Percentiles rank a stretch among this genome's conserved stretches.
These are phyloP conservation scores for Xenops minutus DNA, from an alignment of 2,797 vertebrate genomes.

Conservation along the genomic window DNA sequence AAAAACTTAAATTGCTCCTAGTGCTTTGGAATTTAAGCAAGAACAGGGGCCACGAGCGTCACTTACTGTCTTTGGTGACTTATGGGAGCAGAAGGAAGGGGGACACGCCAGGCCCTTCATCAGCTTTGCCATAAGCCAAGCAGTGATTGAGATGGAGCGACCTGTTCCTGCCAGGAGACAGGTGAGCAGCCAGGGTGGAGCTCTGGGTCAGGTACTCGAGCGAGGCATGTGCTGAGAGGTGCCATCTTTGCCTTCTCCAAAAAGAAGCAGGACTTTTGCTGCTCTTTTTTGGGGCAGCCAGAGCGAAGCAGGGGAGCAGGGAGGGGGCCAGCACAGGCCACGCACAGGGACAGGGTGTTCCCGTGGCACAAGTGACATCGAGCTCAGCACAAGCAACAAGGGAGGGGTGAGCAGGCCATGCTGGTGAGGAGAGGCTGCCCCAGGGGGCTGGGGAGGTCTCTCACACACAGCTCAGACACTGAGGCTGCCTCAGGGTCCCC, in stretches of 20 bases:
- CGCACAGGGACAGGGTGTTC: not conserved
- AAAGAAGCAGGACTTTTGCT: not conserved
- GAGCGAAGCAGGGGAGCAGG: not conserved
- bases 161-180: not conserved
- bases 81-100: conserved; percentile 10
- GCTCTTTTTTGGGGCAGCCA: not conserved
- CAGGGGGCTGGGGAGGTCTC: not conserved
- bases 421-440: not conserved
- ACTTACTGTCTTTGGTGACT: conserved; percentile 72
- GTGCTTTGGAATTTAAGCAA: conserved; percentile 78
- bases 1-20: conserved; percentile 79
- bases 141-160: not conserved
- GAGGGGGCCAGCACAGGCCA: not conserved
- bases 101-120: not conserved
- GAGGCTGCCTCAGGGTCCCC: not conserved
- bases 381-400: not conserved
- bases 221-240: not conserved
- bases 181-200: not conserved
- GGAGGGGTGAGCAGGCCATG: not conserved
- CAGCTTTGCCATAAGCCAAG: not conserved
- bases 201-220: not conserved
- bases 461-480: fast-evolving
- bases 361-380: not conserved
- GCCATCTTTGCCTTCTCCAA: not conserved
- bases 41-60: conserved; percentile 56